Base-by-base conservation (phyloP, 2,797 vertebrate genomes). In the Lerista edwardsae region DNA sequence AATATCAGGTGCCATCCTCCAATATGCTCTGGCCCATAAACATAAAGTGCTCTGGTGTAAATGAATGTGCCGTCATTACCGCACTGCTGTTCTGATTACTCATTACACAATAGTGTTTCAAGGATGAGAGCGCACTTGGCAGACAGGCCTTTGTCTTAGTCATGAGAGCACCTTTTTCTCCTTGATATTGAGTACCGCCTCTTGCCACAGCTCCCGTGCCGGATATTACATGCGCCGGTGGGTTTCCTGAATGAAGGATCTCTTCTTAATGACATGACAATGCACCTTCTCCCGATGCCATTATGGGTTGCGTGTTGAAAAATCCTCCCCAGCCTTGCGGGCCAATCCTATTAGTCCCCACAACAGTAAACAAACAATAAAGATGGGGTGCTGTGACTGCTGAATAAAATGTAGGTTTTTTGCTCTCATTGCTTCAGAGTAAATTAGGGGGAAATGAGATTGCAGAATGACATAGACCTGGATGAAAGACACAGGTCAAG, bases 61-160 rank as follows among this genome's bases (percentile, higher is more conserved):
- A 78, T 47, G 83, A 90, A 84, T n/a, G 59, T 83, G 4, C 25
- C 8, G 27, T 86, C 92, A 88, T 89, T 93, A 85, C 64, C 55
- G 51, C 80, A 90, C 55, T 79, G 69, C 73, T 86, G 69, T 88
- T 90, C 88, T 87, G 88, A 90, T 87, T 90, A 62, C 82, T 91
- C 76, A 64, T 90, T 93, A 90, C 44, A 21, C 7, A 21, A 67
- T 44, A 34, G 74, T 83, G 57, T 86, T 85, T 90, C 68, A 86
- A 85, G 85, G 47, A 85, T 90, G 87, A 65, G 82, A 81, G 82
- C 87, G 87, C 72, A 81, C 80, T 86, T 92, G 76, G 34, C 79
- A 89, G 80, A 87, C 86, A 88, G 82, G 83, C 72, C 84, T 86
- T 84, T 86, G 77, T 90, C 87, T 47, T 39, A 87, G 82, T 81